Conservation (phyloP, 2,888 invertebrate genomes). For the Crioceris asparagi region DNA sequence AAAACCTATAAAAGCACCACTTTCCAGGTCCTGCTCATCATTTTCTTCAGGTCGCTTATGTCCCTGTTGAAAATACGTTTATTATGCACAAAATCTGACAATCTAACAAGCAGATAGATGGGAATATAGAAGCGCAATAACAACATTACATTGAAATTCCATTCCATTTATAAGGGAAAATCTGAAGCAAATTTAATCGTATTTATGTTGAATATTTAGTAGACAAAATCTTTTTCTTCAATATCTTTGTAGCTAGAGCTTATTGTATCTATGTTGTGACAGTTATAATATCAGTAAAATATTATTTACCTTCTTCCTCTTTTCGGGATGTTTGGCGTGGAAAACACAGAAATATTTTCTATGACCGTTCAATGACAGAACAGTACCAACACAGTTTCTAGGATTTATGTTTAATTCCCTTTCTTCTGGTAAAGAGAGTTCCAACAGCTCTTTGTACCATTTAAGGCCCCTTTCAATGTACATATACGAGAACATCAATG, state of each 20-base stretch:
- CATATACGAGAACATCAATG: slow-evolving; percentile 88
- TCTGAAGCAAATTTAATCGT: neutral
- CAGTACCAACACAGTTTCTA: slow-evolving; percentile 93
- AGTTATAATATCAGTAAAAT: neutral
- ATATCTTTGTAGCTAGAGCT: no score
- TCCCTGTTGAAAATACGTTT: neutral
- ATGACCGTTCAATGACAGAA: slow-evolving; percentile 90
- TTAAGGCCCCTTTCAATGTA: slow-evolving; percentile 82
- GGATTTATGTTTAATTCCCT: slow-evolving; percentile 84
- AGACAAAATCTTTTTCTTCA: neutral
- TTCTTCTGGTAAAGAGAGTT: slow-evolving; percentile 74
- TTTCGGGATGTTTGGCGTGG: slow-evolving; percentile 90
- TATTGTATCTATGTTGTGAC: no score
- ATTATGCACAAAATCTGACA: neutral
- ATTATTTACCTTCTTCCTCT: slow-evolving; percentile 49
- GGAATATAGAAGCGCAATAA: neutral
- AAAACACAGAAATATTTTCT: slow-evolving; percentile 98
- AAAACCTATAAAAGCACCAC: slow-evolving; percentile 80
- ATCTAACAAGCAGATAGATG: no score
- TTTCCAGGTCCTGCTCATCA: slow-evolving; percentile 51
- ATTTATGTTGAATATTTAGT: neutral
- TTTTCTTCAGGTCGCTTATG: neutral
- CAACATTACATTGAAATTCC: neutral
- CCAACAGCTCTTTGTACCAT: slow-evolving; percentile 88
- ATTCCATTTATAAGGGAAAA: neutral